These are phyloP conservation scores for Mnemiopsis leidyi DNA, from an alignment of 37 sponge, comb jelly and placozoan genomes.

Conservation along the genomic window DNA sequence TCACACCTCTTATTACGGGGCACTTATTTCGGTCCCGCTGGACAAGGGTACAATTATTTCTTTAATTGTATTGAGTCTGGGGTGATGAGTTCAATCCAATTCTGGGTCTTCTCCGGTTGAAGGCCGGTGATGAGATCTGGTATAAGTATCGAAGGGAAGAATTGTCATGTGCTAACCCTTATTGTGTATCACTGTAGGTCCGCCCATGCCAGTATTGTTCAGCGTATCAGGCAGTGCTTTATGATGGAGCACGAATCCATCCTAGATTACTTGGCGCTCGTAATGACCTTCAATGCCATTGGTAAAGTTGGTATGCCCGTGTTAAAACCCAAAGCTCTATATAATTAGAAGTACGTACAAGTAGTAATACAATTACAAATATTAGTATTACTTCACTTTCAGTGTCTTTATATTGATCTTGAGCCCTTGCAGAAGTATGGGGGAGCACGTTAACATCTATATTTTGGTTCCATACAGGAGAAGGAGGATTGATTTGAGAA, in stretches of 20 bases:
- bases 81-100: slow-evolving; percentile 25
- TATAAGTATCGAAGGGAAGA: neutral
- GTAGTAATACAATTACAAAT: neutral
- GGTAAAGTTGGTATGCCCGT: neutral
- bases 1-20: neutral
- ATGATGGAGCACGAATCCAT: neutral
- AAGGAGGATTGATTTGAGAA: too few relatives aligned
- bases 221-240: neutral
- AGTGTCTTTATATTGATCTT: too few relatives aligned
- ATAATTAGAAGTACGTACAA: neutral
- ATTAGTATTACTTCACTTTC: too few relatives aligned
- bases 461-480: too few relatives aligned
- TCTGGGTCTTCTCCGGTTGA: neutral
- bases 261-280: neutral
- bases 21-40: neutral
- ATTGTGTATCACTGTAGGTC: neutral
- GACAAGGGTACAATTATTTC: neutral
- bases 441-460: too few relatives aligned
- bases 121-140: neutral
- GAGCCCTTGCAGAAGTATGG: too few relatives aligned
- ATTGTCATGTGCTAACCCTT: neutral
- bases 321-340: neutral
- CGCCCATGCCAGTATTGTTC: neutral
- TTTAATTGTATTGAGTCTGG: neutral
- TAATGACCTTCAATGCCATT: neutral